These are phyloP conservation scores for Neoascia interrupta DNA, from an alignment of 2,888 invertebrate species.

Conservation along the genomic window DNA sequence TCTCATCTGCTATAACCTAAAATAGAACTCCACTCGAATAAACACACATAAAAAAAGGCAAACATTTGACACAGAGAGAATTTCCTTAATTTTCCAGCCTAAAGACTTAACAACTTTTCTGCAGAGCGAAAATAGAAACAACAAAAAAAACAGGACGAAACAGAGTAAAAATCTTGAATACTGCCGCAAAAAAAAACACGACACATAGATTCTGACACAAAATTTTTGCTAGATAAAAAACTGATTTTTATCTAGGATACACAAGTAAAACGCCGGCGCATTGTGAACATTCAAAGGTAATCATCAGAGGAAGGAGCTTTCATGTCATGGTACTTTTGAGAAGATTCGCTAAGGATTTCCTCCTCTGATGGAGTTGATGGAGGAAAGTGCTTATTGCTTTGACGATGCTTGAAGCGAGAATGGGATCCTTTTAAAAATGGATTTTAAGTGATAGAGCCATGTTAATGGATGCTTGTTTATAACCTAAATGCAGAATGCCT, in stretches of 20 bases:
- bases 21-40: conserved; percentile 35
- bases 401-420: too few species aligned
- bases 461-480: too few species aligned
- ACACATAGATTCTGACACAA: conserved; percentile 50
- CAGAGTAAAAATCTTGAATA: conserved; percentile 22
- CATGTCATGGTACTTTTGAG: too few species aligned
- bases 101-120: conserved; percentile 43
- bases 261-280: conserved; percentile 68
- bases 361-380: too few species aligned
- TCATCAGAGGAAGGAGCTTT: too few species aligned
- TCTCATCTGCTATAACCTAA: conserved; percentile 43
- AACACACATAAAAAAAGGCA: background rate
- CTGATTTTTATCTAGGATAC: conserved; percentile 63
- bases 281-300: conserved; percentile 47
- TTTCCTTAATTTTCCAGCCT: conserved; percentile 47
- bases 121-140: conserved; percentile 3
- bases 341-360: too few species aligned
- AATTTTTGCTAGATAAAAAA: conserved; percentile 60
- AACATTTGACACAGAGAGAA: conserved; percentile 15
- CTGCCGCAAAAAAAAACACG: conserved; percentile 51
- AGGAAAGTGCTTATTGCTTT: too few species aligned
- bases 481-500: too few species aligned
- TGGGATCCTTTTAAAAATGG: too few species aligned
- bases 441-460: too few species aligned
- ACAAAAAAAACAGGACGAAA: too few species aligned